These are phyloP conservation scores for Drosophila subquinaria DNA, from an alignment of 2,888 invertebrate genomes.

Conservation along the genomic window DNA sequence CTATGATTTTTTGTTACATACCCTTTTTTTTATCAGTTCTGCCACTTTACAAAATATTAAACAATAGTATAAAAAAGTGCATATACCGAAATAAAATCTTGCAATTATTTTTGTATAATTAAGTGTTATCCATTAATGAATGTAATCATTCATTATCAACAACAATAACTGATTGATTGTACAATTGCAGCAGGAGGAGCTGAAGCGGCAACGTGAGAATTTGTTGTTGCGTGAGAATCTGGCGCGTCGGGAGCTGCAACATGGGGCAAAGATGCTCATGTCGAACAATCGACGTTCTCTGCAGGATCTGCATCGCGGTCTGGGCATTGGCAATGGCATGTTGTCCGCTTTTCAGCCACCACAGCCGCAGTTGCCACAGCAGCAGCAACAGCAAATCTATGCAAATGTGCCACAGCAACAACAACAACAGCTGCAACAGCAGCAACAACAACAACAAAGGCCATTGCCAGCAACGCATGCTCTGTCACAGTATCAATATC, in stretches of 20 bases:
- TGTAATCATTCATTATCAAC: not conserved
- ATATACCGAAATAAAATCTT: no score
- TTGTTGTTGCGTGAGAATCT: conserved; percentile 89
- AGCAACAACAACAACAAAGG: conserved; percentile 76
- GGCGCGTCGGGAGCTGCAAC: conserved; percentile 86
- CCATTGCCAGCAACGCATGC: conserved; percentile 72
- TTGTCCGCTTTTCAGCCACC: conserved; percentile 59
- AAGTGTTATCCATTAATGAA: no score
- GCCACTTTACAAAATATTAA: not conserved
- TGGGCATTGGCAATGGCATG: conserved; percentile 69
- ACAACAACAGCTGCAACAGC: conserved; percentile 41
- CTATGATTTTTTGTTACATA: no score
- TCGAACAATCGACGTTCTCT: conserved; percentile 87
- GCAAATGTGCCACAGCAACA: conserved; percentile 73
- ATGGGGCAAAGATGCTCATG: conserved; percentile 85
- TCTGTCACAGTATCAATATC: conserved; percentile 80
- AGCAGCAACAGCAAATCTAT: conserved; percentile 56
- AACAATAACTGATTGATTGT: not conserved
- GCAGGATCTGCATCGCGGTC: conserved; percentile 87
- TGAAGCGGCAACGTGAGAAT: conserved; percentile 91
- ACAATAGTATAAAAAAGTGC: not conserved
- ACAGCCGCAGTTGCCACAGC: conserved; percentile 43
- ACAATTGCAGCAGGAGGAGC: conserved; percentile 89
- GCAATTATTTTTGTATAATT: no score
- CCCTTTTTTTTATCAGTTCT: no score